Base-by-base conservation (phyloP, 2,797 vertebrate genomes). In the Phalanger gymnotis region DNA sequence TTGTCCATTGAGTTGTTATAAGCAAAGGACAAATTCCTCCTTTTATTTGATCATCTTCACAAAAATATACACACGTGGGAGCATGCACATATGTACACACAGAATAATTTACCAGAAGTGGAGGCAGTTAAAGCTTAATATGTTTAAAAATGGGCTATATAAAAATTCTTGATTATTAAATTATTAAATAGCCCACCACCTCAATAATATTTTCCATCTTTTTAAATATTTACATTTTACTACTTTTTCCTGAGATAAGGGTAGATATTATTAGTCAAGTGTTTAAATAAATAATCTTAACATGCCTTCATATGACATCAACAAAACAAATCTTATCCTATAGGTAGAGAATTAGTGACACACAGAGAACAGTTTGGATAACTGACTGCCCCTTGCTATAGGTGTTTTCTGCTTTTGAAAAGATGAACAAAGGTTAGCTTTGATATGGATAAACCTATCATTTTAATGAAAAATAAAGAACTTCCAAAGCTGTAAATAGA, bases 381-480 rank as follows among this genome's bases (percentile, higher is more conserved):
- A 53, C 16, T 93, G 30, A n/a, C 11, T 94, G 51, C 31, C 19
- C 93, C 89, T 94, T 25, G 25, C 34, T 94, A 93, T 12, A 81
- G 22, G 40, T 34, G 92, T 92, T 95, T 90, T 90, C 1, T 1
- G 3, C 19, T 16, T 92, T 92, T 93, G 51, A 30, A 34, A 91
- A 94, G 58, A 94, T 54, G n/a, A 54, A 95, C 28, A n/a, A 90
- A 93, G 92, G n/a, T 90, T 87, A 95, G n/a, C 51, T 96, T 94
- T 2, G 90, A 28, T n/a, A 57, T 87, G 31, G 54, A 51, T 90
- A 89, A 30, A 13, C 11, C 1, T 93, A 40, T 54, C 31, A 87
- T 87, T 94, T 51, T 90, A 95, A 93, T 94, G 4, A 95, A 90
- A 94, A 66, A n/a, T n/a, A 30, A 56, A 93, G 73, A 81, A 22